These are phyloP conservation scores for Perizoma affinitatum DNA, from an alignment of 2,888 invertebrate genomes.

Conservation along the genomic window DNA sequence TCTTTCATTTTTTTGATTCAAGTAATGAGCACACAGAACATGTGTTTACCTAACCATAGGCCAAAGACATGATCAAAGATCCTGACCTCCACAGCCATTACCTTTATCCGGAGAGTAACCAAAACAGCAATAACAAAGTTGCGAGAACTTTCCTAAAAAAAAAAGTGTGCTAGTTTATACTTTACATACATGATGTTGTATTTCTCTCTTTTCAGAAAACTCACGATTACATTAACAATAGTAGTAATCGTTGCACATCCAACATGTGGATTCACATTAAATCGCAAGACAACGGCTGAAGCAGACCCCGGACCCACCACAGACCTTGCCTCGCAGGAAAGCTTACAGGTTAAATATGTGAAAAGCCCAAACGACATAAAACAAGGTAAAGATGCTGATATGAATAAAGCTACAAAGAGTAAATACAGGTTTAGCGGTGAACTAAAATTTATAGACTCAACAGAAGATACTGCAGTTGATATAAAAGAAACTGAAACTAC, in stretches of 20 bases:
- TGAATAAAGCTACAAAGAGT: conserved; percentile 13
- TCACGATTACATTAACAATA: conserved; percentile 59
- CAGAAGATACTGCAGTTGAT: not conserved
- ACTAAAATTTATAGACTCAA: conserved; percentile 1
- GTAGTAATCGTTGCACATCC: conserved; percentile 53
- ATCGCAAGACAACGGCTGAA: conserved; percentile 39
- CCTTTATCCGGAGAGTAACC: too few species aligned
- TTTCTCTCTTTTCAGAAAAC: conserved; percentile 61
- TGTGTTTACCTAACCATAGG: too few species aligned
- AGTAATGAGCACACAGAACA: too few species aligned
- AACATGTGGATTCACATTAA: conserved; percentile 55
- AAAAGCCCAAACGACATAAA: conserved; percentile 42
- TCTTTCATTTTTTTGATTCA: too few species aligned
- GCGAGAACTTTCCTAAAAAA: too few species aligned
- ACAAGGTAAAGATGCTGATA: conserved; percentile 20
- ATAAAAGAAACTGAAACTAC: conserved; percentile 3
- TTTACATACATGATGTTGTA: not conserved
- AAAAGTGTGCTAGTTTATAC: too few species aligned
- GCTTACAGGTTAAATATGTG: conserved; percentile 51
- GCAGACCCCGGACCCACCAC: conserved; percentile 22
- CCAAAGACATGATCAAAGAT: too few species aligned
- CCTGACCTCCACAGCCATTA: too few species aligned
- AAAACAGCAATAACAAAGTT: too few species aligned
- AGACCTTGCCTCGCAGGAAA: conserved; percentile 53
- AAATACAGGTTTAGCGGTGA: conserved; percentile 18